A percentile compares a stretch with the other conserved stretches of the same genome.
These are phyloP conservation scores for Cryptocheilus praepositus DNA, from an alignment of 2,888 invertebrate genomes.

Conservation along the genomic window DNA sequence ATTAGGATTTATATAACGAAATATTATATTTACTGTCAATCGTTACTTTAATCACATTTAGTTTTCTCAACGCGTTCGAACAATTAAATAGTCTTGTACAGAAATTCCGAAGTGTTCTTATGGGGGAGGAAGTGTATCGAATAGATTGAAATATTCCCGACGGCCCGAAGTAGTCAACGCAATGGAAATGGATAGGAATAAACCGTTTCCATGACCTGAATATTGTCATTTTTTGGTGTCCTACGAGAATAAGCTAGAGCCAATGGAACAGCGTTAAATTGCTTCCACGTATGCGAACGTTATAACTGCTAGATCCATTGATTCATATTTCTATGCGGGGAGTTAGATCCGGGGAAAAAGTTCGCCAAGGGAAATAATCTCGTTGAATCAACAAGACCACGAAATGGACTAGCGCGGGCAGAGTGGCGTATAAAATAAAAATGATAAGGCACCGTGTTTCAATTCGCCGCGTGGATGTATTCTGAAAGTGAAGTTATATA, in stretches of 20 bases:
- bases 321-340: slow-evolving; percentile 17
- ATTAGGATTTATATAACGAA: no score
- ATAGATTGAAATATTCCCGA: no score
- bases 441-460: slow-evolving; percentile 19
- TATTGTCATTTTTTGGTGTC: slow-evolving; percentile 11
- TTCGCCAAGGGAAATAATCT: slow-evolving; percentile 49
- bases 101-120: no score
- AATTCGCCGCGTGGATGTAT: no score
- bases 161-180: neutral
- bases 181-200: slow-evolving; percentile 22
- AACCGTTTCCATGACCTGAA: slow-evolving; percentile 20
- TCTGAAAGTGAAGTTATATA: no score
- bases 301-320: slow-evolving; percentile 21
- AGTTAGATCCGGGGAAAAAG: slow-evolving; percentile 17
- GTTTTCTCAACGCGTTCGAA: no score
- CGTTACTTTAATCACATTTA: no score
- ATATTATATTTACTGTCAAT: no score
- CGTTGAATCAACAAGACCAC: slow-evolving; percentile 24
- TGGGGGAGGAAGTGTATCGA: no score
- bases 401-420: slow-evolving; percentile 31
- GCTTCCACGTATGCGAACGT: slow-evolving; percentile 2
- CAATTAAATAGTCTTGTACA: no score
- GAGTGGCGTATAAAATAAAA: slow-evolving; percentile 31
- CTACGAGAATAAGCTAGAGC: slow-evolving; percentile 19
- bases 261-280: neutral